Evolutionary conservation across 2,797 vertebrate species (phyloP).

Genomic region (Sphenopsis melanotis): DNA sequence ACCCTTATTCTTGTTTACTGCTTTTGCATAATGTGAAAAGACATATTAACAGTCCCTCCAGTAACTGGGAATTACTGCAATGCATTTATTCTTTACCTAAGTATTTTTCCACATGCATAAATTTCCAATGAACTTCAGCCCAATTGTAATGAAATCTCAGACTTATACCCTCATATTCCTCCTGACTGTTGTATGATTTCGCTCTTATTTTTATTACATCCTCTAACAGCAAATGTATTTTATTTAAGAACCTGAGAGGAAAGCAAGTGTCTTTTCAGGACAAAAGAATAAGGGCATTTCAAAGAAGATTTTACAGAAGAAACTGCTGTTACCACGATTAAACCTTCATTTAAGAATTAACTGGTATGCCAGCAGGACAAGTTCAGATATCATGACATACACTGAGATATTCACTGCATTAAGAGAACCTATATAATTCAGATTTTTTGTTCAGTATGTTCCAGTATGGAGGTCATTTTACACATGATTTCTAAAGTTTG

Average conservation of each 20-base stretch:
- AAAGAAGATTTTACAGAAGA: neutral
- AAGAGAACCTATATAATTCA: neutral
- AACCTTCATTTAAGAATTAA: neutral
- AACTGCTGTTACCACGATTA: neutral
- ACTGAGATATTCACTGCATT: neutral
- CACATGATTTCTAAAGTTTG: neutral
- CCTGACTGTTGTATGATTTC: neutral
- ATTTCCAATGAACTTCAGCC: neutral
- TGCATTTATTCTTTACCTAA: neutral
- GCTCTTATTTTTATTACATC: neutral
- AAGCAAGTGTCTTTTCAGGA: neutral
- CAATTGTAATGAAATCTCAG: neutral
- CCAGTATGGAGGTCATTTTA: neutral
- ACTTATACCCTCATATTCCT: neutral
- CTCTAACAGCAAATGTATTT: neutral
- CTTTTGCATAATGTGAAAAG: conserved; percentile 6
- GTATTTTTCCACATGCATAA: neutral
- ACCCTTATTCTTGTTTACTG: conserved; percentile 20
- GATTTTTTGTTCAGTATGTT: neutral
- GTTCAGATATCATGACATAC: neutral
- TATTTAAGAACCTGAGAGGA: neutral
- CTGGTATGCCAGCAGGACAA: neutral
- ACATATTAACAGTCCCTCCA: neutral
- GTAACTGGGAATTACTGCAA: neutral
- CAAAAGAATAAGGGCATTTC: neutral